Evolutionary conservation across 2,113 vertebrate species (phyloP), one percentile per base, ranked within the genome.

Genomic region (Anser brachyrhynchus): DNA sequence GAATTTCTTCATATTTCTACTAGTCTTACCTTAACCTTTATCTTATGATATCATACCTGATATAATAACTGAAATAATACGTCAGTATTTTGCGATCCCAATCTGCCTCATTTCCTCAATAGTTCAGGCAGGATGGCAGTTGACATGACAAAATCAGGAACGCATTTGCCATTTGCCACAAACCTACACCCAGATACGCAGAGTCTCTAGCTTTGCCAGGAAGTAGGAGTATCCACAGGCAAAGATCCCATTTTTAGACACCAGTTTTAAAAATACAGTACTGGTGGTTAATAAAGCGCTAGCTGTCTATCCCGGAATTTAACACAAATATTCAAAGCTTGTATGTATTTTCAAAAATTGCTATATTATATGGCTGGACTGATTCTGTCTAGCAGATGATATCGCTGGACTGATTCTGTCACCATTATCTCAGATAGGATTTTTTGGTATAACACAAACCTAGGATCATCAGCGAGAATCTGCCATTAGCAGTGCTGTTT

Each of bases 221-320:
- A 74, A 93, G 88, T 96, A 79, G 93, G 77, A 95, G 89, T 71
- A 90, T 59, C 52, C 88, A 18, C 70, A 92, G 89, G 74, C 83
- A 79, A 66, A 90, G 84, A 64, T 94, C 76, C 80, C 77, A 90
- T 69, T 74, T 91, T 90, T 82, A 89, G 87, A 84, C 43, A 79
- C 76, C 16, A 12, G 67, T 79, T 81, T 86, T 43, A 88, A 86
- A 81, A 84, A 81, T 72, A 86, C 72, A 58, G 18, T 44, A 62
- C 17, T 41, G 61, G 73, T 73, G 57, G 49, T 61, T 97, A 94
- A 91, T 93, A 86, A 90, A 92, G 49, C 57, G 79, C 64, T 76
- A 39, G 26, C 65, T 91, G 82, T 21, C 76, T 31, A 51, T 29
- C 71, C 55, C 73, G 66, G 70, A 87, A 70, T 65, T 77, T 61